These are phyloP conservation scores for Chydorus sphaericus DNA, from an alignment of 2,888 invertebrate species.

Conservation along the genomic window DNA sequence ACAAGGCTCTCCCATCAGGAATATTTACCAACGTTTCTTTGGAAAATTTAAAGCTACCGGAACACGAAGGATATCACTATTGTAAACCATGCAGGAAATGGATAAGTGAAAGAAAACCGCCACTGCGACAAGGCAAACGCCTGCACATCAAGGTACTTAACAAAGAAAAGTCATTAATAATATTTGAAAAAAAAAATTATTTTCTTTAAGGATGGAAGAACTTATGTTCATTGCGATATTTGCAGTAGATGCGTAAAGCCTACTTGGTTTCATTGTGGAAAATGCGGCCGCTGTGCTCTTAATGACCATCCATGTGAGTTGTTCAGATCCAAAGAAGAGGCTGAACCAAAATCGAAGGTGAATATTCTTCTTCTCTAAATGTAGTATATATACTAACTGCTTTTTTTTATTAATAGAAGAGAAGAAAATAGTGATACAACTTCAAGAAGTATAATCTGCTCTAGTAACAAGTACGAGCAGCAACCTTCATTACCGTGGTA, in stretches of 20 bases:
- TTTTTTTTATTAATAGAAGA: too few relatives aligned
- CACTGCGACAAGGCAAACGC: conserved; percentile 60
- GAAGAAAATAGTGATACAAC: too few relatives aligned
- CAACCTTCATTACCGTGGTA: too few relatives aligned
- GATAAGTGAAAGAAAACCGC: conserved; percentile 45
- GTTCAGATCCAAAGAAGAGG: too few relatives aligned
- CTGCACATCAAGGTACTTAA: conserved; percentile 57
- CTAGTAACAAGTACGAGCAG: too few relatives aligned
- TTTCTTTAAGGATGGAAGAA: conserved; percentile 41
- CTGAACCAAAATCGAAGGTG: too few relatives aligned
- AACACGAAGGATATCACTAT: conserved; percentile 49
- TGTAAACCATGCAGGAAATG: conserved; percentile 58
- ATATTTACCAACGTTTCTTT: conserved; percentile 67
- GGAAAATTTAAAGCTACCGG: conserved; percentile 35
- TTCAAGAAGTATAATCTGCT: too few relatives aligned
- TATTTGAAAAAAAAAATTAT: not conserved
- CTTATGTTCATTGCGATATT: conserved; percentile 54
- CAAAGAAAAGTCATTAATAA: not conserved
- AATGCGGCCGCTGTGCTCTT: conserved; percentile 49
- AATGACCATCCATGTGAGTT: conserved; percentile 37
- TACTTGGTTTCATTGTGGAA: conserved; percentile 60
- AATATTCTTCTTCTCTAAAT: too few relatives aligned
- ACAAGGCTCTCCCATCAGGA: conserved; percentile 69
- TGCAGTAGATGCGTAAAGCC: conserved; percentile 70
- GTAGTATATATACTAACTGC: too few relatives aligned